Percentiles rank a stretch among this genome's conserved stretches.
Conservation (phyloP, 2,888 invertebrate genomes). For the Eulithis testata region DNA sequence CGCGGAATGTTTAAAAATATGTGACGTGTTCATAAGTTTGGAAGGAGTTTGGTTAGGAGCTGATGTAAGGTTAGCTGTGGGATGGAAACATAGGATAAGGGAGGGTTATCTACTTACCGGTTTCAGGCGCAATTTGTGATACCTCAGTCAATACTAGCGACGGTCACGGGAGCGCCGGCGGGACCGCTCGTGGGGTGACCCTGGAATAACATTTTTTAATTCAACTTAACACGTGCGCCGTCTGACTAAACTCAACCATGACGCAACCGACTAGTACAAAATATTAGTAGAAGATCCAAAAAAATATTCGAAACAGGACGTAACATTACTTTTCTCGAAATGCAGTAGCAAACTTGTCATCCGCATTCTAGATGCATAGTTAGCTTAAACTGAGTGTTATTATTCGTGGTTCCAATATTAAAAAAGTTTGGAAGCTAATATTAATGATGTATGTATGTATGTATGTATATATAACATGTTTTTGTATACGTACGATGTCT, state of each 20-base stretch:
- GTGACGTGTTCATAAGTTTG: slow-evolving; percentile 32
- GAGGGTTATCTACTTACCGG: slow-evolving; percentile 72
- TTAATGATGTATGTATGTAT: no score
- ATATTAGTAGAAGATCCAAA: no score
- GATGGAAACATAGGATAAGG: slow-evolving; percentile 25
- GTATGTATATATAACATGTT: neutral
- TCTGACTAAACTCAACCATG: no score
- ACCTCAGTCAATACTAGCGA: slow-evolving; percentile 81
- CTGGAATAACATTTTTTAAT: slow-evolving; percentile 45
- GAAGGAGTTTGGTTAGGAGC: slow-evolving; percentile 33
- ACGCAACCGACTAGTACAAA: no score
- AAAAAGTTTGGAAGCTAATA: no score
- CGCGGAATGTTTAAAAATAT: slow-evolving; percentile 43
- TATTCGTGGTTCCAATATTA: no score
- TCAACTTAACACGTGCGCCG: neutral
- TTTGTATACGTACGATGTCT: slow-evolving; percentile 58
- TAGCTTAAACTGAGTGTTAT: no score
- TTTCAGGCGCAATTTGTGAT: slow-evolving; percentile 79
- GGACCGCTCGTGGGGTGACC: slow-evolving; percentile 72
- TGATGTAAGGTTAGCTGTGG: slow-evolving; percentile 29
- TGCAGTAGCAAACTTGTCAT: no score
- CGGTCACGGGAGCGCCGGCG: slow-evolving; percentile 79
- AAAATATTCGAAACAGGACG: no score
- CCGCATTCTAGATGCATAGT: no score
- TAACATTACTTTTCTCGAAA: no score